phyloP scores from a whole-genome alignment of 2,888 invertebrate genomes.

The Andrena marginata region DNA sequence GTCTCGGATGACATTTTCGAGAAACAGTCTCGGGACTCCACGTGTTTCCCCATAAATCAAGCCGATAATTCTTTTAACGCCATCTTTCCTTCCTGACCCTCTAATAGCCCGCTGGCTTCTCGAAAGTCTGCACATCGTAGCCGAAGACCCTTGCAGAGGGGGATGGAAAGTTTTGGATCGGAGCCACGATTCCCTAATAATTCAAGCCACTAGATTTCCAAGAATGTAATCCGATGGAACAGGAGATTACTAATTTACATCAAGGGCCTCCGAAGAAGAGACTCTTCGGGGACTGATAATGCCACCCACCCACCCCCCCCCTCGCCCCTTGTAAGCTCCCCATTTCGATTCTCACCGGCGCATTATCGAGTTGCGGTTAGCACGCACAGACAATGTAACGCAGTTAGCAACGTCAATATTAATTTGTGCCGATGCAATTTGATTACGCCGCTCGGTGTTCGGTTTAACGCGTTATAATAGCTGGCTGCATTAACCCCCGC shows the following conservation, averaged over 20 bases:
- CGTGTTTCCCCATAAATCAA: constrained; percentile 47
- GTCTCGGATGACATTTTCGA: constrained; percentile 45
- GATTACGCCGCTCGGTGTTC: constrained; percentile 47
- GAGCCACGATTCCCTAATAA: background rate
- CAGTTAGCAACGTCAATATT: constrained; percentile 67
- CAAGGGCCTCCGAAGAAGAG: background rate
- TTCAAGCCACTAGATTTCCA: background rate
- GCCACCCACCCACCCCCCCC: too few relatives aligned
- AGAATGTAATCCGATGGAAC: too few relatives aligned
- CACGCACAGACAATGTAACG: constrained; percentile 58
- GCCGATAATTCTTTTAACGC: constrained; percentile 56
- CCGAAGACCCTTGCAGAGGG: background rate
- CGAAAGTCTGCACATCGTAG: background rate
- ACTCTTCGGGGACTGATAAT: constrained; percentile 4
- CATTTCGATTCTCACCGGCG: constrained; percentile 6
- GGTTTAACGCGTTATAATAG: constrained; percentile 56
- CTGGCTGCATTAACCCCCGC: constrained; percentile 26
- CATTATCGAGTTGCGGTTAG: constrained; percentile 53
- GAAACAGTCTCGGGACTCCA: constrained; percentile 1
- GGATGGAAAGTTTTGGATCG: background rate
- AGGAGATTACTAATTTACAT: background rate
- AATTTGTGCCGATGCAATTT: constrained; percentile 66
- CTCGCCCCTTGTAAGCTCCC: background rate
- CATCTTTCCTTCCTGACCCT: background rate
- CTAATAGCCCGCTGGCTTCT: background rate